Base-by-base conservation (phyloP, 2,797 vertebrate genomes). In the Sandelia bainsii region DNA sequence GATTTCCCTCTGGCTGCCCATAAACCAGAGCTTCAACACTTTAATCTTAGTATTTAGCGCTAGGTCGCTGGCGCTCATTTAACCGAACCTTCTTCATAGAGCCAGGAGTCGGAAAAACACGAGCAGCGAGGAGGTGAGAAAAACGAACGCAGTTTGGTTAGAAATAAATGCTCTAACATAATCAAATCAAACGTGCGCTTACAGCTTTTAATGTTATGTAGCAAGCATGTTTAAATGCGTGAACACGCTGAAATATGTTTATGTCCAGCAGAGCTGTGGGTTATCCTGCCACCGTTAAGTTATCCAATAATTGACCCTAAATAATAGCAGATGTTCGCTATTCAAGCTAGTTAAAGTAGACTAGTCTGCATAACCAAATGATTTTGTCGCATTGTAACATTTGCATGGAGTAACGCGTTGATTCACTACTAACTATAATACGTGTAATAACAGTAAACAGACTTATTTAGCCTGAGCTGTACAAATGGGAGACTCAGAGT, bases 111-210 rank as follows among this genome's bases (percentile, higher is more conserved):
- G 75, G 80, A 91, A 88, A 69, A 87, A 62, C 71, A 72, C 56
- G 57, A 51, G 13, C 65, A 82, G 48, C 54, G 46, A 75, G 58
- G 72, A 87, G 91, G 92, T 92, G 78, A 93, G 91, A 79, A 81
- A 76, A 76, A 78, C 14, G 0, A 49, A 74, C 83, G 67, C 82
- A 76, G 57, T 66, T 75, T 50, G 46, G 4, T 75, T 37, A 51
- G 17, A 74, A 29, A 42, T 1, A 0, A 27, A 34, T 29, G 29
- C 25, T 48, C 0, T 1, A 27, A 29, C 59, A 20, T 17, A 6
- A 0, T 10, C 1, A 29, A 0, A 23, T 29, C 13, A 19, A 37
- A 45, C 0, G 3, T 19, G 6, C 8, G 1, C 10, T 22, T 39
- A 0, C 0, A 1, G 1, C 0, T 20, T 3, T 40, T 0, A 42